Conservation (phyloP, 2,113 vertebrate genomes). For the Datnioides undecimradiatus region DNA sequence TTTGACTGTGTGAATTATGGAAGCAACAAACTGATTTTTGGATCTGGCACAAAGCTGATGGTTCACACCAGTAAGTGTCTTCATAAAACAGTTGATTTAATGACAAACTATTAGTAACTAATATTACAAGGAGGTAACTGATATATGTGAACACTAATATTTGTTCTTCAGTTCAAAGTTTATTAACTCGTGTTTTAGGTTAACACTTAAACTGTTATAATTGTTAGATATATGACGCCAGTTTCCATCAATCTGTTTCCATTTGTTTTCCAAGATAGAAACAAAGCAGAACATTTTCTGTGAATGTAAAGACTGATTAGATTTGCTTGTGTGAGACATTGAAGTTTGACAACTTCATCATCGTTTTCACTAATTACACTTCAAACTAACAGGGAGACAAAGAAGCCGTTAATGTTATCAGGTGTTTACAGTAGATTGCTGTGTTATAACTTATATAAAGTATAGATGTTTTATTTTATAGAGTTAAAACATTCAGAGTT, state of each 20-base stretch:
- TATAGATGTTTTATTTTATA: too few species aligned
- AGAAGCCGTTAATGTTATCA: too few species aligned
- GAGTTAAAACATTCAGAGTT: background rate
- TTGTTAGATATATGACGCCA: background rate
- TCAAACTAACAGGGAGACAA: too few species aligned
- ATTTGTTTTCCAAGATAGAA: background rate
- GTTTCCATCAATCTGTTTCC: too few species aligned
- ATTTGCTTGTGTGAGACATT: background rate
- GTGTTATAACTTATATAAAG: too few species aligned
- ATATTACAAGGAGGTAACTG: too few species aligned
- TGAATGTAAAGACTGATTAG: background rate
- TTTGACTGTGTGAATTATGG: constrained; percentile 16
- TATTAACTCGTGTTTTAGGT: background rate
- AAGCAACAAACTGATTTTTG: background rate
- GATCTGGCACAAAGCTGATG: background rate
- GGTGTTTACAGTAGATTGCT: background rate
- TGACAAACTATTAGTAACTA: too few species aligned
- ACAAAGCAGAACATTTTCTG: background rate
- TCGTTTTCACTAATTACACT: background rate
- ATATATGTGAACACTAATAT: background rate
- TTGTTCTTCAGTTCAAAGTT: background rate
- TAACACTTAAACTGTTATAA: background rate
- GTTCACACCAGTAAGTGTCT: constrained; percentile 17
- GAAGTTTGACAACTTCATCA: background rate
- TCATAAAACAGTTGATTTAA: background rate